A percentile compares a stretch with the other conserved stretches of the same genome.
phyloP scores from a whole-genome alignment of 2,888 invertebrate genomes.

The Sinotaia quadrata region DNA sequence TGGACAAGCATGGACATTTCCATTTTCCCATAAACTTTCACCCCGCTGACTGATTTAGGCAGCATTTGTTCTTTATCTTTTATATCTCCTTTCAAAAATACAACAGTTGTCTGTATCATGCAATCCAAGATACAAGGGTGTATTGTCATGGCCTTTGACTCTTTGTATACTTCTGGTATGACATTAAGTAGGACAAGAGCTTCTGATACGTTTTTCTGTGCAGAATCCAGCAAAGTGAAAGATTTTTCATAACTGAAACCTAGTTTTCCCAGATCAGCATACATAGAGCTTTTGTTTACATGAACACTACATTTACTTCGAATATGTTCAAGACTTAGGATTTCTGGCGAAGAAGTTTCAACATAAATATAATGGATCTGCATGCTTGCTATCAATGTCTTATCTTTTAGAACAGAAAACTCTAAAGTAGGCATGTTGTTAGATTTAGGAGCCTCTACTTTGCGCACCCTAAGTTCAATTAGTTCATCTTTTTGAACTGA shows the following conservation, averaged over 20 bases:
- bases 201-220: constrained; percentile 5
- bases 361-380: too few relatives aligned
- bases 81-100: constrained; percentile 20
- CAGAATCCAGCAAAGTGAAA: constrained; percentile 8
- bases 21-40: constrained; percentile 33
- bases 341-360: too few relatives aligned
- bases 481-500: too few relatives aligned
- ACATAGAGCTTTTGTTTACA: too few relatives aligned
- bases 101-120: constrained; percentile 33
- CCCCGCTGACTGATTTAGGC: constrained; percentile 37
- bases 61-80: constrained; percentile 31
- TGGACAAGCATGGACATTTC: constrained; percentile 41
- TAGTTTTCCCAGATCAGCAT: too few relatives aligned
- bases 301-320: too few relatives aligned
- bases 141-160: constrained; percentile 22
- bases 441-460: too few relatives aligned
- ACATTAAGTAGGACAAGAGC: constrained; percentile 1
- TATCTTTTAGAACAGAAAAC: too few relatives aligned
- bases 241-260: constrained; percentile 19
- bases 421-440: too few relatives aligned
- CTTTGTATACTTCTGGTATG: constrained; percentile 22
- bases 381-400: too few relatives aligned
- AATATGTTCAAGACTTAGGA: too few relatives aligned
- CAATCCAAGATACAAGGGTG: constrained; percentile 33
- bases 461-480: too few relatives aligned